Evolutionary conservation across 2,113 vertebrate species (phyloP).

Genomic region (Ranitomeya variabilis): DNA sequence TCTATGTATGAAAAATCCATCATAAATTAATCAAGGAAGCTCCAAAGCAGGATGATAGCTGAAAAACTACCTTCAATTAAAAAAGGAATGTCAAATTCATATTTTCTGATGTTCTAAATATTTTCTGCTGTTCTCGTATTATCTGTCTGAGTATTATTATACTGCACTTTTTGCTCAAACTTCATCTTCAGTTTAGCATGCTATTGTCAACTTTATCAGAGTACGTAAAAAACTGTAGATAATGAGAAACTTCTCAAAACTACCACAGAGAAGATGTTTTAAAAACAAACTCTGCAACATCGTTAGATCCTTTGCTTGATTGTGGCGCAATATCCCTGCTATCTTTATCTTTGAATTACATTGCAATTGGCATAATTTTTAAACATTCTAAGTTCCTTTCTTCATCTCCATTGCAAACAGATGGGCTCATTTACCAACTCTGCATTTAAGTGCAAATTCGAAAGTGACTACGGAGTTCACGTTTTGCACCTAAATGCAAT

Average conservation of each 20-base stretch:
- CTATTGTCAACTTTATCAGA: neutral
- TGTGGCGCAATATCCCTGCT: neutral
- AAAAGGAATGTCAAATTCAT: neutral
- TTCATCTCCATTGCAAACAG: slow-evolving; percentile 3
- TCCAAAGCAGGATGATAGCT: neutral
- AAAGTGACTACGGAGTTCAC: neutral
- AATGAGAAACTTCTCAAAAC: neutral
- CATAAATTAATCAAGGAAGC: neutral
- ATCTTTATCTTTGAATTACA: slow-evolving; percentile 2
- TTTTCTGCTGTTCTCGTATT: neutral
- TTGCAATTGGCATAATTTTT: slow-evolving; percentile 13
- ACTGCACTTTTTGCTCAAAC: neutral
- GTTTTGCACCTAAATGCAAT: slow-evolving; percentile 17
- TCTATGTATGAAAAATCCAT: neutral
- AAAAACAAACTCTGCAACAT: neutral
- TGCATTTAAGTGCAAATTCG: slow-evolving; percentile 21
- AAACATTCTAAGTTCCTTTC: neutral
- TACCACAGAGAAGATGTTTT: neutral
- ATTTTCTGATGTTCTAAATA: neutral
- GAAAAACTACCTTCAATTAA: neutral
- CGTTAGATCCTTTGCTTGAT: neutral
- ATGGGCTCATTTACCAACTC: slow-evolving; percentile 17
- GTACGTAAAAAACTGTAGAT: neutral
- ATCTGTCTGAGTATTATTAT: neutral
- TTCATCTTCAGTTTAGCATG: neutral